phyloP scores from a whole-genome alignment of 53 echinoderm and acorn worm species.

The Temnopleurus reevesii region DNA sequence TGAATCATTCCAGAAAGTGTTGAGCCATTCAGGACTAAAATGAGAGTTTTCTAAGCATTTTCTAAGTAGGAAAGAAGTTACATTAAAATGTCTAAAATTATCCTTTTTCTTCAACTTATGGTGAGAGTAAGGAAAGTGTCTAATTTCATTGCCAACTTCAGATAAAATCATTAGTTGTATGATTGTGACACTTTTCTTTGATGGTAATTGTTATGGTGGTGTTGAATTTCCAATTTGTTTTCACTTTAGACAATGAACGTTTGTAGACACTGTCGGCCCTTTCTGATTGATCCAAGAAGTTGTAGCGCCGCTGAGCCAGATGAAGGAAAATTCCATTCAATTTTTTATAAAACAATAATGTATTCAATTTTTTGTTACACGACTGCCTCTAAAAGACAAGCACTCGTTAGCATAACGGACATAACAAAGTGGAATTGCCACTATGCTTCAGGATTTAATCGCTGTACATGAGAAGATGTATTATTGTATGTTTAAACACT shows the following conservation, averaged over 20 bases:
- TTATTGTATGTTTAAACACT: neutral
- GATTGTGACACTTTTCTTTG: neutral
- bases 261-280: neutral
- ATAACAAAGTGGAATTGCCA: conserved; percentile 9
- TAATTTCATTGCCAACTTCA: neutral
- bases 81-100: neutral
- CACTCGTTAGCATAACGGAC: neutral
- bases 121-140: neutral
- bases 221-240: neutral
- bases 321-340: neutral
- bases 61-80: neutral
- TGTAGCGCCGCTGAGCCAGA: neutral
- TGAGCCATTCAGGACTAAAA: neutral
- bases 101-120: neutral
- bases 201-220: neutral
- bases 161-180: neutral
- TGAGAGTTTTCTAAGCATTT: too few species aligned
- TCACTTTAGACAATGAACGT: neutral
- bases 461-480: neutral
- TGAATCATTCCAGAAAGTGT: neutral
- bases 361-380: neutral
- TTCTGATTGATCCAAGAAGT: neutral
- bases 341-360: neutral
- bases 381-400: neutral
- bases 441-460: neutral